Base-by-base conservation (phyloP, 2,888 invertebrate genomes). In the Drosophila rubida region DNA sequence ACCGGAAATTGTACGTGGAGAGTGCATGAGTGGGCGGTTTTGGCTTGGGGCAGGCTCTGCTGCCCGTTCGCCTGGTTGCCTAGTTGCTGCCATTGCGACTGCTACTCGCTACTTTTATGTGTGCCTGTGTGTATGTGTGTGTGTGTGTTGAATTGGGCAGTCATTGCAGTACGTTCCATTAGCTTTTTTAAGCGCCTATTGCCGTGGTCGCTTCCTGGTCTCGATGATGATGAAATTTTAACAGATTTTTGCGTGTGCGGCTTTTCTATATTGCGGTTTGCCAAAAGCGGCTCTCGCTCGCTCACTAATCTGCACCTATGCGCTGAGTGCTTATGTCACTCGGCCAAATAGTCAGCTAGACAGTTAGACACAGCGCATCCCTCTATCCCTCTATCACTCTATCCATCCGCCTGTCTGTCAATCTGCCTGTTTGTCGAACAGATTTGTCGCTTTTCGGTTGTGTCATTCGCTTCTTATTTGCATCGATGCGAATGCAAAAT, bases 1-100 rank as follows among this genome's bases (percentile, higher is more conserved):
- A 87, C 87, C 89, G 89, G 89, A 89, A 89, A 90, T 90, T 89
- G 89, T 90, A 87, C 82, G 88, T 80, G 80, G 75, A 75, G 78
- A 71, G 70, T 73, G 71, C 81, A 84, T 66, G 63, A 74, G 78
- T 74, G 69, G 78, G 78, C 69, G 65, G 78, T 69, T 54, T 58
- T 48, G 37, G 46, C 37, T 46, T 37, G 46, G 62, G 57, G 57
- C 25, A 27, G 27, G 32, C 1, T 4, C 1, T 9, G 27, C 6
- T 30, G n/a, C 22, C n/a, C n/a, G n/a, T n/a, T n/a, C n/a, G n/a
- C n/a, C n/a, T n/a, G n/a, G 27, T 25, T 30, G n/a, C 22, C n/a
- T 19, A 9, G 25, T 25, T 25, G 2, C 7, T 25, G 48, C 9
- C 16, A 11, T 23, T 8, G 11, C 48, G 11, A 25, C 16, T 45